Evolutionary conservation across 2,113 vertebrate genomes (phyloP), one percentile per base, ranked within the genome.

Genomic region (Carollia perspicillata): DNA sequence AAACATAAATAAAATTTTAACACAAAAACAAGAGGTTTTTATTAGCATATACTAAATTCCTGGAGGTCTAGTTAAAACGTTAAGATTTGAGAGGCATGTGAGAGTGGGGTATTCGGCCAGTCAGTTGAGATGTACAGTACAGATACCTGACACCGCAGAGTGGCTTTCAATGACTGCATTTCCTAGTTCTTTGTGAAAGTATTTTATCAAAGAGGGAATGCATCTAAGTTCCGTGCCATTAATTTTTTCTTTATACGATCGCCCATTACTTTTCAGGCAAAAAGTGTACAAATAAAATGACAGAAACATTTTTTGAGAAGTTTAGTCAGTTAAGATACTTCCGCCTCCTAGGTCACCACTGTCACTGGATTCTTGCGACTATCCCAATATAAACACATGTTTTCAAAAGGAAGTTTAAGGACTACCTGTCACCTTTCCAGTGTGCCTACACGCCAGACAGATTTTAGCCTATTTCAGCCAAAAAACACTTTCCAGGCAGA

Each of bases 401-500:
- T 95, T 78, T 79, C 53, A 51, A 60, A n/a, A 55, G 53, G 49
- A 66, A 5, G 22, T 33, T 65, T 74, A 49, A 90, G 65, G 68
- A 53, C 55, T 22, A 55, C 47, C 53, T 88, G 75, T 75, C 71
- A 60, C n/a, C 89, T 85, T 77, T 49, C 53, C 16, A 77, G 33
- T 49, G 8, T 23, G 65, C 37, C 35, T 42, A 8, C 20, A 68
- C 2, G 2, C 35, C 81, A 90, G 22, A 85, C 1, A 49, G 35
- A 92, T 6, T 84, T 26, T 18, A 86, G 86, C 9, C 47, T 78
- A 63, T 53, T 74, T 77, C 84, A 88, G 51, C 42, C 74, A 84
- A 94, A 94, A 94, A 96, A 49, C 47, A 78, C 37, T 85, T 60
- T 33, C 28, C 37, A 93, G 83, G 55, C 63, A 96, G 84, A 96